Evolutionary conservation across 2,888 invertebrate species (phyloP), one percentile per base, ranked within the genome.

Genomic region (Macrosiphum euphorbiae): DNA sequence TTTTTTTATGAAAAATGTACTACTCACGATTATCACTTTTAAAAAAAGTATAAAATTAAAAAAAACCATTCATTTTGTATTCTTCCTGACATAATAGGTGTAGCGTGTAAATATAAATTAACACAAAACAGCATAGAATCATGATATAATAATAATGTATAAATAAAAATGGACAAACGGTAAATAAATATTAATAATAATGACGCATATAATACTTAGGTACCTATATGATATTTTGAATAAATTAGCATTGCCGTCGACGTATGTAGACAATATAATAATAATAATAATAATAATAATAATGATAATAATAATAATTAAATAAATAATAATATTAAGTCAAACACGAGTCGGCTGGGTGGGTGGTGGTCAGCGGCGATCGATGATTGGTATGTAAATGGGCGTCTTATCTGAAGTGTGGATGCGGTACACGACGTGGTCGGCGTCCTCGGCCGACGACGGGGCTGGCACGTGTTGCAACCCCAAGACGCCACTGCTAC

Each of bases 321-420:
- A 20, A 85, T 7, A 4, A 20, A 24, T 5, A 47, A 44, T 47
- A 86, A 28, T 1, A 67, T 13, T 13, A n/a, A 13, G n/a, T n/a
- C 13, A 67, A n/a, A 67, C 35, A 35, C n/a, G 16, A n/a, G 13
- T 7, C 3, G 10, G 24, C n/a, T 26, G 35, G 3, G 50, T 20
- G 13, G n/a, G 35, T 3, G 3, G 26, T 16, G 26, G 87, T 52
- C 91, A 84, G 35, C 90, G 90, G 35, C 67, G 89, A 24, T 94
- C 94, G 52, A 94, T 94, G 35, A 94, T 94, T 26, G 94, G 92
- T 90, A 91, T 94, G 86, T 94, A 94, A 44, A 94, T 94, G 87
- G 94, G 91, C 52, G 94, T 89, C 67, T 91, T 55, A 44, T 91
- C 94, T 78, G 92, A 86, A 85, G 94, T n/a, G 90, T 94, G 94